These are phyloP conservation scores for Nestor notabilis DNA, from an alignment of 2,113 vertebrate genomes.

Conservation along the genomic window DNA sequence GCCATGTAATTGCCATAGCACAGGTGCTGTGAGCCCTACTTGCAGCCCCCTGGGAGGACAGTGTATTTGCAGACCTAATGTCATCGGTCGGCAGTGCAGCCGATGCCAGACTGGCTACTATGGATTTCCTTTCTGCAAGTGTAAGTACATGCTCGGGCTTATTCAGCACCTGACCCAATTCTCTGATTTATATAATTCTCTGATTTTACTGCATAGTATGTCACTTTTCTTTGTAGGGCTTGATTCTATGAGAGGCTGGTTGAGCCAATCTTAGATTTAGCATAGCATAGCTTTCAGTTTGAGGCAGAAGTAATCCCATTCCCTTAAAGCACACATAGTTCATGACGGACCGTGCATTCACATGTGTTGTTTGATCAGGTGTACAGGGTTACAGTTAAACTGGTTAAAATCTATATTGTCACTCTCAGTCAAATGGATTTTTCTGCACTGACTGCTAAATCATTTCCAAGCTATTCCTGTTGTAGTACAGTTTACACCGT, in stretches of 20 bases:
- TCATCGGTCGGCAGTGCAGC: conserved; percentile 87
- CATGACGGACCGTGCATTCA: not conserved
- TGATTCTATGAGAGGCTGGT: not conserved
- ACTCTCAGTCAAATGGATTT: not conserved
- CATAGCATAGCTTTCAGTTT: not conserved
- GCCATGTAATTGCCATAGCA: conserved; percentile 82
- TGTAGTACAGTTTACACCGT: not conserved
- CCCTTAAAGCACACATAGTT: not conserved
- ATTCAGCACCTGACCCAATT: fast-evolving
- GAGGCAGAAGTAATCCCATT: not conserved
- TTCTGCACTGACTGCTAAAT: not conserved
- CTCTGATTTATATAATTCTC: not conserved
- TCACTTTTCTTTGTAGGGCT: not conserved
- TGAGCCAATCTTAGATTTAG: not conserved
- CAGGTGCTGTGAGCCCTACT: conserved; percentile 65
- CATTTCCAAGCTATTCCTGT: not conserved
- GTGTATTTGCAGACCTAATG: conserved; percentile 81
- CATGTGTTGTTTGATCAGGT: not conserved
- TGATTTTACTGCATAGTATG: not conserved
- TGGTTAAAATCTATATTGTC: not conserved
- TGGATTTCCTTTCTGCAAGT: conserved; percentile 89
- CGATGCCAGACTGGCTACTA: conserved; percentile 87
- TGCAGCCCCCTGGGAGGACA: conserved; percentile 88
- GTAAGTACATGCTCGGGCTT: conserved; percentile 72
- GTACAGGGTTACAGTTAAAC: not conserved